Percentiles rank a stretch among this genome's conserved stretches.
phyloP scores from a whole-genome alignment of 2,888 invertebrate genomes.

The Salticus scenicus region DNA sequence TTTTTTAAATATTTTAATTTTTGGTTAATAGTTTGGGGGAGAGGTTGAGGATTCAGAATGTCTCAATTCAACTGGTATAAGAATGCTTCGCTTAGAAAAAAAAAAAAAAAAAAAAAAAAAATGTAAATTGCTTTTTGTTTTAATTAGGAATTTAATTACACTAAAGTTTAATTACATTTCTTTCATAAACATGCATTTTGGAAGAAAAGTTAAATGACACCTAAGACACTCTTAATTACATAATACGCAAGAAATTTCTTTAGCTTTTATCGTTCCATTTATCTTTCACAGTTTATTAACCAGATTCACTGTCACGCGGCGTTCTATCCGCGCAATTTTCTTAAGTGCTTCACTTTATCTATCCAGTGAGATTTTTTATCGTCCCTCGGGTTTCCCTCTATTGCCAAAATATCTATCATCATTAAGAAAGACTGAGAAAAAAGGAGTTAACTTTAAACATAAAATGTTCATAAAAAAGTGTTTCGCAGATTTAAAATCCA shows the following conservation, averaged over 20 bases:
- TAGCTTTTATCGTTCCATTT: conserved; percentile 3
- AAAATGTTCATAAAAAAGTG: not conserved
- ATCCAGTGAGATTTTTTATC: not conserved
- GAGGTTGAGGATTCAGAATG: too few species aligned
- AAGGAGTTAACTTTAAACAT: not conserved
- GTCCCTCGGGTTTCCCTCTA: not conserved
- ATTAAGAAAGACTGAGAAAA: not conserved
- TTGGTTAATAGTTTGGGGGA: too few species aligned
- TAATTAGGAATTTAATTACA: too few species aligned
- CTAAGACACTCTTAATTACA: not conserved
- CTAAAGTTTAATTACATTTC: too few species aligned
- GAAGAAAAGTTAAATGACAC: not conserved
- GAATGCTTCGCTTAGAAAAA: too few species aligned
- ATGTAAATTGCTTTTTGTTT: too few species aligned
- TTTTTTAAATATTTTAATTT: too few species aligned
- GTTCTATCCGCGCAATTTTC: not conserved
- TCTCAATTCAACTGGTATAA: too few species aligned
- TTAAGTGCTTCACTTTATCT: not conserved
- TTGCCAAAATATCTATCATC: conserved; percentile 4
- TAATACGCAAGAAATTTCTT: not conserved
- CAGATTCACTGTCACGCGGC: not conserved
- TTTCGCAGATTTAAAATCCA: not conserved
- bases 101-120: too few species aligned
- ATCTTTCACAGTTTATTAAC: conserved; percentile 8
- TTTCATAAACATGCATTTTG: too few species aligned